Conservation (phyloP, 2,797 vertebrate genomes). For the Scyliorhinus canicula region DNA sequence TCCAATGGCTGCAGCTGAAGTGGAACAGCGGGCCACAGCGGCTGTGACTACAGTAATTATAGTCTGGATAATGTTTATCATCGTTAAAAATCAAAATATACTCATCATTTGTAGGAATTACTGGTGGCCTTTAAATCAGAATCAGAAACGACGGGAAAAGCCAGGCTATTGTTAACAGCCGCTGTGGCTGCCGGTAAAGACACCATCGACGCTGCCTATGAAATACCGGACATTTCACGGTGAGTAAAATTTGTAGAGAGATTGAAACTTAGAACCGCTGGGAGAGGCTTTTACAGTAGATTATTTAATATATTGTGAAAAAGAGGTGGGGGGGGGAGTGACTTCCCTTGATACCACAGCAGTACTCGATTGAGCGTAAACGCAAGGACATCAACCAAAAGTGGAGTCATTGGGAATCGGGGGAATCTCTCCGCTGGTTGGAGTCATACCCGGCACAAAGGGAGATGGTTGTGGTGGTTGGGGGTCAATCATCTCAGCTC, state of each 20-base stretch:
- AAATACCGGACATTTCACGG: slow-evolving; percentile 24
- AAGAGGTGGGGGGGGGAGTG: not conserved
- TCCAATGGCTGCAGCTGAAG: not conserved
- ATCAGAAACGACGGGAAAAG: slow-evolving; percentile 52
- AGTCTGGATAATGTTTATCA: not conserved
- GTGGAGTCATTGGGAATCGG: too few relatives aligned
- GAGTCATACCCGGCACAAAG: too few relatives aligned
- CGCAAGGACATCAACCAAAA: too few relatives aligned
- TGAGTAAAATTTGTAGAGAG: not conserved
- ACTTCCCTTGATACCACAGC: too few relatives aligned
- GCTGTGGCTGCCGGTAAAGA: slow-evolving; percentile 62
- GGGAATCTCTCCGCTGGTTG: too few relatives aligned
- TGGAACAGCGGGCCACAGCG: not conserved
- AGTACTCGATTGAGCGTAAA: too few relatives aligned
- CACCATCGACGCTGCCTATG: slow-evolving; percentile 44
- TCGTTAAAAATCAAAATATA: not conserved
- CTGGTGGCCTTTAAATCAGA: slow-evolving; percentile 60
- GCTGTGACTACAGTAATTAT: not conserved
- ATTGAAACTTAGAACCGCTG: not conserved
- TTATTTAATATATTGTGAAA: not conserved
- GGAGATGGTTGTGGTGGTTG: too few relatives aligned
- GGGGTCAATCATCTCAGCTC: too few relatives aligned
- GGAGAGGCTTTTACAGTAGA: not conserved
- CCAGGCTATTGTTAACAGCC: slow-evolving; percentile 63
- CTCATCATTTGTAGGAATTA: slow-evolving; percentile 56